Base-by-base conservation (phyloP, 2,888 invertebrate genomes). In the Ochropleura leucogaster region DNA sequence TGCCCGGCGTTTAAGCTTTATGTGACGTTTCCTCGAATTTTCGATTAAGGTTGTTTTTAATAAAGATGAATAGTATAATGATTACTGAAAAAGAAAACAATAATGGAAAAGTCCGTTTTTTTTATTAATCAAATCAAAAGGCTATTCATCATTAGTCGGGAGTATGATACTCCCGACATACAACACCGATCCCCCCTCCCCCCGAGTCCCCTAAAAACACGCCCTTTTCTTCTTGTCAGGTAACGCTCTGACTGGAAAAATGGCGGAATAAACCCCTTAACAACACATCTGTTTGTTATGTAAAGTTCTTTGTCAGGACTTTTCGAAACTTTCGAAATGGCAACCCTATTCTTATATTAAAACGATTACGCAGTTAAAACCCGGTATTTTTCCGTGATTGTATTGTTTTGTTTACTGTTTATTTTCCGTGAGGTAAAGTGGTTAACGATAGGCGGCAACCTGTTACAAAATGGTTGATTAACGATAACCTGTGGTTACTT, bases 321-420 rank as follows among this genome's bases (percentile, higher is more conserved):
- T 55, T 20, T 20, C 12, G 20, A 55, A n/a, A 55, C 47, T 49
- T 49, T 53, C n/a, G 4, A 57, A 30, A 30, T 44, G 62, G 44
- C 44, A n/a, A 62, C 44, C n/a, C n/a, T 62, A 62, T n/a, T 14
- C 0, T 6, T 44, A 18, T 62, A 57, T n/a, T 60, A 63, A 80
- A 69, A 44, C 68, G 46, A 73, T 73, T 42, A 69, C 12, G 64
- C 51, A 62, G 20, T 68, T 55, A 60, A 46, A 20, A 69, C 55
- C 30, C 4, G 65, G 72, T 68, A 60, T 62, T 83, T 75, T 71
- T 79, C 84, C 77, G 16, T 60, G 70, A 77, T 84, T 77, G 47
- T 80, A 53, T 80, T 80, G 40, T 78, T 63, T 55, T 51, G 69
- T 70, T 80, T n/a, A 62, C 53, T 60, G 77, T 74, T 74, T 57